These are phyloP conservation scores for Nerophis ophidion DNA, from an alignment of 2,113 vertebrate genomes.

Conservation along the genomic window DNA sequence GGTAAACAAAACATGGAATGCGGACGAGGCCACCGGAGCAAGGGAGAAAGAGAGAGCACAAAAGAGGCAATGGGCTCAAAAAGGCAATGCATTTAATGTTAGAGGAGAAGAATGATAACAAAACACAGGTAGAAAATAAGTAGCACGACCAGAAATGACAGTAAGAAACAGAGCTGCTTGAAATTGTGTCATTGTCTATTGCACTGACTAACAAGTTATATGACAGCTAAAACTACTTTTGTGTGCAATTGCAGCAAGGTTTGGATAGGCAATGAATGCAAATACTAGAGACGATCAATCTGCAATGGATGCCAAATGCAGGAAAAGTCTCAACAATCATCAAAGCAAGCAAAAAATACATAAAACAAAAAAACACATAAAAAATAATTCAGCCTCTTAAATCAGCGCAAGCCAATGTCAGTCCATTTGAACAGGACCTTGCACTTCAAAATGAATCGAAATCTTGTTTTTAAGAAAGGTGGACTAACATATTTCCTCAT, in stretches of 20 bases:
- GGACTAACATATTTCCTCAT: background rate
- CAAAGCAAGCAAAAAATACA: constrained; percentile 33
- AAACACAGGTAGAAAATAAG: constrained; percentile 13
- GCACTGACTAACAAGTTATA: background rate
- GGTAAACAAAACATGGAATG: constrained; percentile 86
- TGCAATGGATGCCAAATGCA: constrained; percentile 17
- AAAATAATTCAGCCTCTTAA: constrained; percentile 26
- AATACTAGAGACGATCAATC: constrained; percentile 3
- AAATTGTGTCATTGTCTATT: background rate
- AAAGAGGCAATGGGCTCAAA: constrained; percentile 27
- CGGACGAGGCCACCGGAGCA: constrained; percentile 66
- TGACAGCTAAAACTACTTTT: background rate
- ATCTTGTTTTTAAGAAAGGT: constrained; percentile 36
- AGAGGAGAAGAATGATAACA: background rate
- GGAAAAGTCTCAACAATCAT: constrained; percentile 19
- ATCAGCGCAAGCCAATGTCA: constrained; percentile 25
- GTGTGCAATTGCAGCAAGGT: constrained; percentile 15
- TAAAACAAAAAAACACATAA: constrained; percentile 6
- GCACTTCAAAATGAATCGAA: constrained; percentile 30
- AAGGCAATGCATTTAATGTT: constrained; percentile 16
- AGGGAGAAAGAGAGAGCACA: constrained; percentile 39
- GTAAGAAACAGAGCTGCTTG: constrained; percentile 12
- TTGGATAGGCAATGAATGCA: constrained; percentile 19
- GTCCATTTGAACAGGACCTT: constrained; percentile 20
- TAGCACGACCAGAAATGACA: constrained; percentile 15